A percentile compares a stretch with the other conserved stretches of the same genome.
Conservation (phyloP, 2,113 vertebrate genomes). For the Phyllostomus discolor region DNA sequence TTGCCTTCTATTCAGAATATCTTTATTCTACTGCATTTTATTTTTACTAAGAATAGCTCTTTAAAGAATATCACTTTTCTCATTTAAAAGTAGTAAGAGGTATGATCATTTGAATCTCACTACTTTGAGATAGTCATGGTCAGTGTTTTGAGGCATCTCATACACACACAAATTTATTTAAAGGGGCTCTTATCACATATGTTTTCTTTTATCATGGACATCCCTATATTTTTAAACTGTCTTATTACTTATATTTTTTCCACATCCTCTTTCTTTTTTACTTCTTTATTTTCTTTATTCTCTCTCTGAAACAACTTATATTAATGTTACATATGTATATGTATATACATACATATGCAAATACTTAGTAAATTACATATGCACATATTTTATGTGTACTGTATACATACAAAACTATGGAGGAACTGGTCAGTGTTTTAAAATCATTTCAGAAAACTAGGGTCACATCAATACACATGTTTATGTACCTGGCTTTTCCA, state of each 20-base stretch:
- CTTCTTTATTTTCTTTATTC: background rate
- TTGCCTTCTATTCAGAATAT: background rate
- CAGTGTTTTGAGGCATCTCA: background rate
- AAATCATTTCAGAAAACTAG: background rate
- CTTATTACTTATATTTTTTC: background rate
- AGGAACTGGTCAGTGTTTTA: background rate
- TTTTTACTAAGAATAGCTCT: background rate
- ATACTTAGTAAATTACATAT: background rate
- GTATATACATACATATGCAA: background rate
- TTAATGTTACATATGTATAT: background rate
- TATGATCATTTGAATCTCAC: background rate
- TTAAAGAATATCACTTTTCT: background rate
- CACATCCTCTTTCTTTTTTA: background rate
- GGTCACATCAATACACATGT: background rate
- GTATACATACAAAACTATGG: background rate
- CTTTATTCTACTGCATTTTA: background rate
- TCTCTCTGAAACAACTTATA: background rate
- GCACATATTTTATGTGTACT: background rate
- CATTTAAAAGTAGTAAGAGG: background rate
- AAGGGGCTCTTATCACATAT: background rate
- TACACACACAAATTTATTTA: background rate
- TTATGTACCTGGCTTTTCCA: background rate
- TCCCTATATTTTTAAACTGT: background rate
- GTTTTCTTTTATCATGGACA: background rate
- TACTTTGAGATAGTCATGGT: background rate